These are phyloP conservation scores for Halichoerus grypus DNA, from an alignment of 2,113 vertebrate genomes.

Conservation along the genomic window DNA sequence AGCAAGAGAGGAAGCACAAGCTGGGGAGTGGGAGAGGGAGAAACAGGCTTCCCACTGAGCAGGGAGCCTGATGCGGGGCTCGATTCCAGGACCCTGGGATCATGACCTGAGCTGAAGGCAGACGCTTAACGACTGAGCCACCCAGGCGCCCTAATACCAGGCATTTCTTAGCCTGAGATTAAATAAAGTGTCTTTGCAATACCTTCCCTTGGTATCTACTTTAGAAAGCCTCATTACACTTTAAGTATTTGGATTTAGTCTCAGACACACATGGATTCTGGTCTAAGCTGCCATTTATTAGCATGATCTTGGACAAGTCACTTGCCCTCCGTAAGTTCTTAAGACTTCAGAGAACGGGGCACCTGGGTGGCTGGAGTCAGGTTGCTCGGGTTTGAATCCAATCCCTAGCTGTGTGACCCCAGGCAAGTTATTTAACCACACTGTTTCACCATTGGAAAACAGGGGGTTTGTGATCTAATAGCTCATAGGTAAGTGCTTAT, in stretches of 20 bases:
- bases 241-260: constrained; percentile 18
- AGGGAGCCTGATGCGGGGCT: no score
- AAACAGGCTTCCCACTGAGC: no score
- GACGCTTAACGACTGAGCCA: no score
- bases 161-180: not conserved
- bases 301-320: not conserved
- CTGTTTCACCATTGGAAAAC: not conserved
- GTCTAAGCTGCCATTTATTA: not conserved
- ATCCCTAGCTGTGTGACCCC: not conserved
- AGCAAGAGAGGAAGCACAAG: no score
- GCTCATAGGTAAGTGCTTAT: not conserved
- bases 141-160: not conserved
- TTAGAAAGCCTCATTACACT: not conserved
- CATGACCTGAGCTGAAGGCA: no score
- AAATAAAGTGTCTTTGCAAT: not conserved
- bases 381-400: not conserved
- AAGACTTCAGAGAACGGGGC: not conserved
- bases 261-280: not conserved
- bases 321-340: not conserved
- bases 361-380: not conserved
- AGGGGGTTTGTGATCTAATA: not conserved
- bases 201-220: not conserved
- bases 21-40: no score
- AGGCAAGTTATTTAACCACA: not conserved
- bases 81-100: no score